Conservation (phyloP, 1,140 invertebrate species). For the Drosophila rufa region DNA sequence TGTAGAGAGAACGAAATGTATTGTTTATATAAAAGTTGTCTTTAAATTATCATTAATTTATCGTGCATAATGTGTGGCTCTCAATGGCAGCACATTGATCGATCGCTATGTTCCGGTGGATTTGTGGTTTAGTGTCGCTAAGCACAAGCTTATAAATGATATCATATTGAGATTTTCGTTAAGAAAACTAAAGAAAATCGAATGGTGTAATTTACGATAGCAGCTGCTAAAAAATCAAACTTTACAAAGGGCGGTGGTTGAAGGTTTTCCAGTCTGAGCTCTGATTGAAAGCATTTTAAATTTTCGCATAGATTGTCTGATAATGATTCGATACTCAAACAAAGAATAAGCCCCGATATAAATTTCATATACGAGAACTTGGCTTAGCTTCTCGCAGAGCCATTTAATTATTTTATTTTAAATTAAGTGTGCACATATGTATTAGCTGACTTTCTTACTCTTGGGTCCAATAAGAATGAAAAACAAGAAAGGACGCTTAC, state of each 20-base stretch:
- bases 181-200: neutral
- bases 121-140: slow-evolving; percentile 28
- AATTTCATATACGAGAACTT: neutral
- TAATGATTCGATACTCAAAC: neutral
- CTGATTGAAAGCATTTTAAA: neutral
- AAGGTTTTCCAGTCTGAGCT: neutral
- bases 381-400: neutral
- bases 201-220: slow-evolving; percentile 42
- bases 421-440: slow-evolving; percentile 20
- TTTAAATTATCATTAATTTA: slow-evolving; percentile 82
- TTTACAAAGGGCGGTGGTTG: neutral
- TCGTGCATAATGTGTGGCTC: slow-evolving; percentile 59
- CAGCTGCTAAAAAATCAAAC: slow-evolving; percentile 14
- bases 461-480: neutral
- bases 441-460: slow-evolving; percentile 8
- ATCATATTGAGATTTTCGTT: slow-evolving; percentile 13
- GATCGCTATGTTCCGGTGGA: slow-evolving; percentile 16
- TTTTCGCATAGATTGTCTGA: neutral
- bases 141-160: slow-evolving; percentile 46
- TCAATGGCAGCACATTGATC: slow-evolving; percentile 33
- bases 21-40: slow-evolving; percentile 77
- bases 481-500: no score
- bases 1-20: slow-evolving; percentile 56
- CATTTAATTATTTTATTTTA: slow-evolving; percentile 8
- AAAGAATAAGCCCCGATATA: neutral